phyloP scores from a whole-genome alignment of 2,888 invertebrate genomes.

The Cotesia congregata region DNA sequence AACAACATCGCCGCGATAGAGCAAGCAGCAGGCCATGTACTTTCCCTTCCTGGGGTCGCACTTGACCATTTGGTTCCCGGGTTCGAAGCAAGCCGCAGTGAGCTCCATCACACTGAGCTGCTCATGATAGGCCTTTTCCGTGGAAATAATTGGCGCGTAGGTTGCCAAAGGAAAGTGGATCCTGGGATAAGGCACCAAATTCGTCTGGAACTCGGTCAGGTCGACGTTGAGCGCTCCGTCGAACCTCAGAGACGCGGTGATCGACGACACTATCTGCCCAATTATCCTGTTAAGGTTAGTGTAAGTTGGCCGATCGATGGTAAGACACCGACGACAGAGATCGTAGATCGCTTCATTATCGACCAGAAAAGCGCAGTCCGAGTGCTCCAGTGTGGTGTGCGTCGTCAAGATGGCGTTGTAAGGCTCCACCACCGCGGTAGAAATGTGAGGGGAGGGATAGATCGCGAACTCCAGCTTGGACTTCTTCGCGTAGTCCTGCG shows the following conservation, averaged over 20 bases:
- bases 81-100: constrained; percentile 74
- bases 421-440: constrained; percentile 87
- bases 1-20: constrained; percentile 77
- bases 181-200: constrained; percentile 76
- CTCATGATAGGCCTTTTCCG: constrained; percentile 72
- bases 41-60: constrained; percentile 64
- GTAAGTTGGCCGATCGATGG: constrained; percentile 79
- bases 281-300: constrained; percentile 79
- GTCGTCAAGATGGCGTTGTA: constrained; percentile 95
- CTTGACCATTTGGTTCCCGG: constrained; percentile 63
- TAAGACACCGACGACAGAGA: constrained; percentile 75
- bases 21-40: constrained; percentile 73
- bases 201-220: constrained; percentile 76
- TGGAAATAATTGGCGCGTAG: constrained; percentile 71
- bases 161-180: constrained; percentile 76
- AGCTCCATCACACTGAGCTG: constrained; percentile 73
- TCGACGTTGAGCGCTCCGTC: constrained; percentile 77
- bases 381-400: constrained; percentile 84
- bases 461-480: constrained; percentile 82
- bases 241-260: constrained; percentile 75
- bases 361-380: constrained; percentile 77
- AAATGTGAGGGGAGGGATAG: constrained; percentile 82
- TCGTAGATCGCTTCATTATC: constrained; percentile 73
- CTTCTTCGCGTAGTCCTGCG: constrained; percentile 91
- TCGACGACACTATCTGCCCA: constrained; percentile 74